Evolutionary conservation across 2,797 vertebrate genomes (phyloP), one percentile per base, ranked within the genome.

Genomic region (Acrossocheilus wenchowensis): DNA sequence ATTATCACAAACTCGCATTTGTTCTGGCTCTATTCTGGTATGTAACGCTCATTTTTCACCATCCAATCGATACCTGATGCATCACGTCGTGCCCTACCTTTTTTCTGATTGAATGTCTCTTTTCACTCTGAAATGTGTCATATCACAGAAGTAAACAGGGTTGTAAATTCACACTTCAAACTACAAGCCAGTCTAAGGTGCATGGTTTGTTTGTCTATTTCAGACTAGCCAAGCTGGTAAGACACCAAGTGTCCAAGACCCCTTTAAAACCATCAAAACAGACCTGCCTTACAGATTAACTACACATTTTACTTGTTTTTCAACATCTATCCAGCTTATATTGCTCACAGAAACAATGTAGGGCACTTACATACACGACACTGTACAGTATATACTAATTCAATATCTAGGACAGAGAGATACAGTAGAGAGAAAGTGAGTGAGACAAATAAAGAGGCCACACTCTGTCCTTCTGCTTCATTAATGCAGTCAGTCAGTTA

Each of bases 401-500:
- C 7, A 50, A 36, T 39, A 52, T 71, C 48, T 71, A 69, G 66
- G 45, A 8, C 62, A 66, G 41, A 66, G 78, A 34, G 17, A 45
- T 64, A 64, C 41, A 80, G 78, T 62, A 39, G 19, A 17, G 78
- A 68, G 60, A 64, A 64, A 81, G 39, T 57, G 34, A 78, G 21
- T 66, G 48, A 78, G 60, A 43, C 23, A 45, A 57, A 78, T 26
- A 69, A 54, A 78, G 74, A 71, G 75, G 75, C 69, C 75, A 71
- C 19, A 60, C 64, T 71, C 73, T 54, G 62, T 78, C 74, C 50
- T 71, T 54, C 21, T 2, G 26, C 34, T 79, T 43, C 75, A 85
- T 57, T 39, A 81, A 77, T 41, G 39, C 34, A 62, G 39, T 39
- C 48, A 73, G 41, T 50, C 72, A 81, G 48, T 57, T 78, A 30